Evolutionary conservation across 2,113 vertebrate species (phyloP), one percentile per base, ranked within the genome.

Genomic region (Thunnus maccoyii): DNA sequence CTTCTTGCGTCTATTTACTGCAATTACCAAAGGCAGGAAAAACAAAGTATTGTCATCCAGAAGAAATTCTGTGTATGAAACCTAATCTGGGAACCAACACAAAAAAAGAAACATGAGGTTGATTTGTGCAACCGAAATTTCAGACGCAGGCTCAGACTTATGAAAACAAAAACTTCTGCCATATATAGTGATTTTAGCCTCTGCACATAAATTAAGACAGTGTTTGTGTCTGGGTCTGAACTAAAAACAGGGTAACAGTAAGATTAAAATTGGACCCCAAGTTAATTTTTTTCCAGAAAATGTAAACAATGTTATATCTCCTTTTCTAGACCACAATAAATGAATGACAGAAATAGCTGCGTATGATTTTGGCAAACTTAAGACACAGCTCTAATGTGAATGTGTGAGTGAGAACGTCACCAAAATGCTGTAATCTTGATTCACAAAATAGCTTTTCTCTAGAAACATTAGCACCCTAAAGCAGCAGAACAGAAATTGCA

Each of bases 181-280:
- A 76, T 84, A 80, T 68, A 85, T 78, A 64, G 68, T 56, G 50
- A 57, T 15, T 41, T 65, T 54, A 64, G 57, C 6, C 46, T 25
- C 32, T 60, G 20, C n/a, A 69, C 64, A 58, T 25, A 66, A 36
- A 44, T 70, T 66, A 41, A 14, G 17, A 30, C 44, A 67, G 61
- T 72, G 61, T 76, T 84, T 50, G 77, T 72, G 82, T 80, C 86
- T 83, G 76, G 62, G 47, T 66, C 52, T 72, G 46, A 54, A 58
- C 67, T 60, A 50, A 65, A 76, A 69, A 22, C 0, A 1, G 55
- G 20, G 1, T n/a, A 52, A 63, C 17, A 14, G 9, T 56, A 11
- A 41, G 30, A 61, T 60, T 75, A 25, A 68, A 72, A 57, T 2
- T 54, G 22, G 46, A 54, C 25, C 18, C 3, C 2, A 51, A 8